phyloP scores from a whole-genome alignment of 2,888 invertebrate genomes.

The Cephus sareptanus region DNA sequence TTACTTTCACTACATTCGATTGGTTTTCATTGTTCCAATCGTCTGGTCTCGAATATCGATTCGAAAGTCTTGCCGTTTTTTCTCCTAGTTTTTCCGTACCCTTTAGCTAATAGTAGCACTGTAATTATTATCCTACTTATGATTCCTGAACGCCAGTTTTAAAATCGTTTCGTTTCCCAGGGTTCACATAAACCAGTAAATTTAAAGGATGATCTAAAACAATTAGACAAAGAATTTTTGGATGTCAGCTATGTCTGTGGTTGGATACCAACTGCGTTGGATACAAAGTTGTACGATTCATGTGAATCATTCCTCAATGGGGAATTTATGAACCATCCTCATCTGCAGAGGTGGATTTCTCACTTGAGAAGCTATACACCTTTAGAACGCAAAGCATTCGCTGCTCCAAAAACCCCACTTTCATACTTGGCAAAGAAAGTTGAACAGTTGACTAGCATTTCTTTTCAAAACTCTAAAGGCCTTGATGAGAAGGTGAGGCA shows the following conservation, averaged over 20 bases:
- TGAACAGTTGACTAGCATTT: constrained; percentile 29
- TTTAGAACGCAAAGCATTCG: constrained; percentile 68
- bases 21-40: not conserved
- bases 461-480: constrained; percentile 23
- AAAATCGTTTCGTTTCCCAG: constrained; percentile 21
- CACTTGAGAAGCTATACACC: constrained; percentile 73
- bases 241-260: constrained; percentile 71
- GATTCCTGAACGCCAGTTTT: not conserved
- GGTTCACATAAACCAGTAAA: constrained; percentile 22
- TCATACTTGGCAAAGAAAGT: constrained; percentile 50
- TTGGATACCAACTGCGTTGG: constrained; percentile 69
- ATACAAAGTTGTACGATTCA: constrained; percentile 65
- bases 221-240: constrained; percentile 67
- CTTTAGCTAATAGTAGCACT: not conserved
- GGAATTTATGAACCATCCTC: constrained; percentile 64
- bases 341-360: constrained; percentile 72
- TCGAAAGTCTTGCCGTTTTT: not conserved
- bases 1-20: constrained; percentile 1
- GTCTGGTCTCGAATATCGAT: not conserved
- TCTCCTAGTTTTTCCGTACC: not conserved
- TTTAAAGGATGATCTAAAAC: constrained; percentile 38
- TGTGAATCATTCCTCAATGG: constrained; percentile 41
- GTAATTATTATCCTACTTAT: not conserved
- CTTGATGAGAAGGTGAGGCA: constrained; percentile 58
- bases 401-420: constrained; percentile 63